Evolutionary conservation across 2,888 invertebrate species (phyloP).

Genomic region (Caenorhabditis sp.): DNA sequence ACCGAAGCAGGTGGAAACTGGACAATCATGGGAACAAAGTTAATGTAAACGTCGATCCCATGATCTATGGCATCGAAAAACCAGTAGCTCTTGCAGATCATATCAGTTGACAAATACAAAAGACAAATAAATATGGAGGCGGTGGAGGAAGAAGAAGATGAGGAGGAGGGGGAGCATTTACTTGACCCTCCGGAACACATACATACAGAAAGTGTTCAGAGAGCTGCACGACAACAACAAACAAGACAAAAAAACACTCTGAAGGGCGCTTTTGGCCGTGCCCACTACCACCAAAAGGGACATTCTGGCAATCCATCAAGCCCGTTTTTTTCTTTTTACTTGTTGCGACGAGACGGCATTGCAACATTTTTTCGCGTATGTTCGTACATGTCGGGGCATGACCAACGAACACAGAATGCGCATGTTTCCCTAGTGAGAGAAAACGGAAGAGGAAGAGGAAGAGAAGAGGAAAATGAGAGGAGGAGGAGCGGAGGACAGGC

Average conservation of each 20-base stretch:
- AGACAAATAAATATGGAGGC: slow-evolving; percentile 40
- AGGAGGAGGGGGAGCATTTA: background rate
- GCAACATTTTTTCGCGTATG: slow-evolving; percentile 36
- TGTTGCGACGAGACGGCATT: slow-evolving; percentile 11
- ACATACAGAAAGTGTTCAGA: too few species aligned
- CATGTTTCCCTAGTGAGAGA: slow-evolving; percentile 3
- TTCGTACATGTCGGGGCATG: slow-evolving; percentile 19
- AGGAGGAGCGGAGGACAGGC: slow-evolving; percentile 1
- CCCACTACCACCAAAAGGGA: slow-evolving; percentile 13
- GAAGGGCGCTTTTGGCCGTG: slow-evolving; percentile 3
- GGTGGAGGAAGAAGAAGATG: slow-evolving; percentile 5
- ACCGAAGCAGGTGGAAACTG: background rate
- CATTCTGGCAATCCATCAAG: slow-evolving; percentile 43
- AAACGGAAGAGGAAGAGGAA: background rate
- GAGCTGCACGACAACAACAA: slow-evolving; percentile 5
- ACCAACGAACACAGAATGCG: slow-evolving; percentile 31
- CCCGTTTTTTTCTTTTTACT: slow-evolving; percentile 26
- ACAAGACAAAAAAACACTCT: slow-evolving; percentile 6
- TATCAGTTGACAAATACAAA: slow-evolving; percentile 32
- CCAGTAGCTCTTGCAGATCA: slow-evolving; percentile 17
- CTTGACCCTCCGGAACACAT: slow-evolving; percentile 18
- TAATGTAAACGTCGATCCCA: background rate
- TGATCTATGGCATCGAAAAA: slow-evolving; percentile 12
- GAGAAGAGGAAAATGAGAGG: too few species aligned
- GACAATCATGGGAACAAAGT: background rate